Conservation (phyloP, 2,797 vertebrate species). For the Ceryle rudis region DNA sequence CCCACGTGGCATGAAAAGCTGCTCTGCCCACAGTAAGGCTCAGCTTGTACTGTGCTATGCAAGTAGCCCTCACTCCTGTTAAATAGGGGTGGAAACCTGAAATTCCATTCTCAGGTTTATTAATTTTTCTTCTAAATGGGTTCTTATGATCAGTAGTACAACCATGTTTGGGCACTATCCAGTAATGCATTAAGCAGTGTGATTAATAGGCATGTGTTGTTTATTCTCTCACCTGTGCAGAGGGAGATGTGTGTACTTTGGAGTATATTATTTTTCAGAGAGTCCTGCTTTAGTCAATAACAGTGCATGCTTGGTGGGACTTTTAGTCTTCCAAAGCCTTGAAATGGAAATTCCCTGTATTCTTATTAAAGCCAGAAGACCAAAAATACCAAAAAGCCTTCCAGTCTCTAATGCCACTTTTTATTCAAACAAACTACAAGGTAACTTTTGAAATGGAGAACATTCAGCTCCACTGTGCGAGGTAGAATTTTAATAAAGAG, state of each 20-base stretch:
- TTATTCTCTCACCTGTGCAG: background rate
- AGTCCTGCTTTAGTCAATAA: background rate
- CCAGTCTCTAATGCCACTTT: background rate
- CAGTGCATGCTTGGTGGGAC: background rate
- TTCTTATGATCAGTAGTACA: background rate
- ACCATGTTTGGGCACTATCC: accelerated
- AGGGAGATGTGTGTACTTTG: background rate
- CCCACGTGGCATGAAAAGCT: background rate
- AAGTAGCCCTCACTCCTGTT: background rate
- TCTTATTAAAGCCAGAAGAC: background rate
- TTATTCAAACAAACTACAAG: background rate
- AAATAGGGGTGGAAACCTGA: background rate
- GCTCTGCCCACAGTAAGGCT: background rate
- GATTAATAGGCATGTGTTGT: background rate
- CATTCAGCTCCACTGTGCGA: background rate
- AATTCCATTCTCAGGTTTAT: background rate
- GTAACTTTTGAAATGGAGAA: background rate
- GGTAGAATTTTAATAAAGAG: background rate
- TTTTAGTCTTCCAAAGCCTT: background rate
- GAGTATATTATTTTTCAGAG: background rate
- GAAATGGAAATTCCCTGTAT: background rate
- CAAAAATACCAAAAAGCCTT: background rate
- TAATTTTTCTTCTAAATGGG: background rate
- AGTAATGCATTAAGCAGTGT: background rate
- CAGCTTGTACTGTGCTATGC: background rate